Evolutionary conservation across 2,888 invertebrate genomes (phyloP).

Genomic region (Megalurothrips usitatus): DNA sequence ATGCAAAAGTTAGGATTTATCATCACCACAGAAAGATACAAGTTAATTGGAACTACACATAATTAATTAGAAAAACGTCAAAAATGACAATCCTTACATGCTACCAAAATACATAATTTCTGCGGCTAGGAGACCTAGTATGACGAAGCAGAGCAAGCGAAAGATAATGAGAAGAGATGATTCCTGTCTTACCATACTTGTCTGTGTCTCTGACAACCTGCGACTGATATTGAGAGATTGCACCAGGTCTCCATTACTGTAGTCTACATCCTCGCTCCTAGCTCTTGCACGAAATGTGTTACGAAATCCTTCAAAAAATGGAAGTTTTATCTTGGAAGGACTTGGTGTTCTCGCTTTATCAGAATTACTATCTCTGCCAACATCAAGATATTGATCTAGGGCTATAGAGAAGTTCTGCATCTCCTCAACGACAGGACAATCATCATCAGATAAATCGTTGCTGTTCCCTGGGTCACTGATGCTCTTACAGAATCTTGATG

Average conservation of each 20-base stretch:
- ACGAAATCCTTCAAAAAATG: conserved; percentile 16
- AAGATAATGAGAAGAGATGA: background rate
- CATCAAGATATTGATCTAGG: background rate
- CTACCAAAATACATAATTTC: too few species aligned
- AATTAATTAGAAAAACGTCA: too few species aligned
- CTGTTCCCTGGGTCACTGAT: conserved; percentile 19
- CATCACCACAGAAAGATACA: too few species aligned
- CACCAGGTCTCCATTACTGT: background rate
- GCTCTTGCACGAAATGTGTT: conserved; percentile 19
- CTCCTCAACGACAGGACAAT: background rate
- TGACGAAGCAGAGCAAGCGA: background rate
- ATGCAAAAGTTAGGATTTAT: too few species aligned
- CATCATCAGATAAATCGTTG: background rate
- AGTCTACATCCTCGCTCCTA: conserved; percentile 22
- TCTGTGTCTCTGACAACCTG: conserved; percentile 15
- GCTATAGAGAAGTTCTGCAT: background rate
- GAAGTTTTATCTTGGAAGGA: conserved; percentile 5
- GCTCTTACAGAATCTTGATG: conserved; percentile 3
- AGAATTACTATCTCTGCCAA: background rate
- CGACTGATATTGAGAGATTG: conserved; percentile 15
- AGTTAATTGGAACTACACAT: too few species aligned
- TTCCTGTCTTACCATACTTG: conserved; percentile 17
- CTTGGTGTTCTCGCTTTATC: background rate
- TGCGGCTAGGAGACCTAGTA: background rate
- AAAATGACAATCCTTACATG: too few species aligned